Evolutionary conservation across 2,888 invertebrate genomes (phyloP).

Genomic region (Adelphocoris suturalis): DNA sequence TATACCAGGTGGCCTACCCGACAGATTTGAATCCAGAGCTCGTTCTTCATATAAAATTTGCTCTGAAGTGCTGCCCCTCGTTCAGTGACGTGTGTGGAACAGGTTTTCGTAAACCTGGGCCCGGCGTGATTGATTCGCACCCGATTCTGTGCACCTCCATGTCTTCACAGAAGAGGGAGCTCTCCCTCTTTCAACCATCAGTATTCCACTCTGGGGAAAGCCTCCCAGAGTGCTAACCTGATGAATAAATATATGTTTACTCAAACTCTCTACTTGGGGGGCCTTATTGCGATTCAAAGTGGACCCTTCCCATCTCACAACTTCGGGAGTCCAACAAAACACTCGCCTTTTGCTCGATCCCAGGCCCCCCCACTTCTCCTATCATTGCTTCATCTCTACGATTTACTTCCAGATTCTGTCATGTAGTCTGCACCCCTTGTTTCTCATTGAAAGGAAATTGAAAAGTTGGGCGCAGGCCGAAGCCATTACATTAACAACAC

Average conservation of each 20-base stretch:
- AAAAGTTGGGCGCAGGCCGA: background rate
- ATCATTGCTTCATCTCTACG: constrained; percentile 1
- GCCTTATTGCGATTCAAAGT: constrained; percentile 70
- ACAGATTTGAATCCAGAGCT: too few species aligned
- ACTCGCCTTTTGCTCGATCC: constrained; percentile 38
- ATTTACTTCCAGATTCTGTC: background rate
- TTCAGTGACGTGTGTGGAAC: background rate
- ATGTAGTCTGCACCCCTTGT: background rate
- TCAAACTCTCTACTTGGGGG: constrained; percentile 60
- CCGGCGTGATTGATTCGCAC: constrained; percentile 43
- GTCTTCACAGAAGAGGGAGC: background rate
- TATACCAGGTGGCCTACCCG: too few species aligned
- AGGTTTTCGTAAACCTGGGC: constrained; percentile 3
- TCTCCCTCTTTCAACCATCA: constrained; percentile 13
- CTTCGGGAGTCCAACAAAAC: constrained; percentile 52
- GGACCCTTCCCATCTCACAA: constrained; percentile 61
- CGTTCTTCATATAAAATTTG: too few species aligned
- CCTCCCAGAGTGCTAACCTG: constrained; percentile 62
- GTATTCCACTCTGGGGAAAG: constrained; percentile 38
- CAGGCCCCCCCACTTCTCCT: background rate
- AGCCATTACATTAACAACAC: background rate
- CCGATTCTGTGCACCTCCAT: constrained; percentile 30
- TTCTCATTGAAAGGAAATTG: background rate
- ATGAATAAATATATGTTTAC: constrained; percentile 72
- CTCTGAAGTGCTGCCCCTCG: background rate